Evolutionary conservation across 1,140 invertebrate genomes (phyloP).

Genomic region (Leptinotarsa texana): DNA sequence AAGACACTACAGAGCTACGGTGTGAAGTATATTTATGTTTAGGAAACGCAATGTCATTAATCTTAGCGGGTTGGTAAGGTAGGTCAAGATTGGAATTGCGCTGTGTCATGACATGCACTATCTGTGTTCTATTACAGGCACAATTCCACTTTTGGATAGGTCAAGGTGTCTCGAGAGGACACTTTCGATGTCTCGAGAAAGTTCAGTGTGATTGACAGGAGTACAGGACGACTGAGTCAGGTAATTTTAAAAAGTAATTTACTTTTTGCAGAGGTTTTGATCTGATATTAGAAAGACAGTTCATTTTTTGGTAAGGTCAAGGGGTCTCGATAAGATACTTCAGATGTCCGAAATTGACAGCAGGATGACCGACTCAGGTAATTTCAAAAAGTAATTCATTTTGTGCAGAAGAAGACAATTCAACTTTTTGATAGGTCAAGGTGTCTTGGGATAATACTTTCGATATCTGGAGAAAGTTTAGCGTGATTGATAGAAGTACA

Average conservation of each 20-base stretch:
- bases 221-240: too few species aligned
- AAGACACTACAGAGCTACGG: slow-evolving; percentile 7
- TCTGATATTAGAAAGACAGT: too few species aligned
- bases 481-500: too few species aligned
- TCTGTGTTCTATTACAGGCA: slow-evolving; percentile 12
- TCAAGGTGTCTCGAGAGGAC: slow-evolving; percentile 20
- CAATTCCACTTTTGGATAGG: slow-evolving; percentile 20
- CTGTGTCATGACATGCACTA: slow-evolving; percentile 30
- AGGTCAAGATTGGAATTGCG: slow-evolving; percentile 27
- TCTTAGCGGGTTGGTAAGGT: slow-evolving; percentile 23
- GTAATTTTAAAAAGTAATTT: too few species aligned
- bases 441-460: slow-evolving; percentile 1
- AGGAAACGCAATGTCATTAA: slow-evolving; percentile 33
- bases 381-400: too few species aligned
- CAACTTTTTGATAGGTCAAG: slow-evolving; percentile 19
- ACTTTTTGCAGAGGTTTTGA: too few species aligned
- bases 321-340: too few species aligned
- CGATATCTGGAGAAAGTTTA: slow-evolving; percentile 2
- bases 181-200: slow-evolving; percentile 15
- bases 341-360: too few species aligned
- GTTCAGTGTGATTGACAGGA: not conserved
- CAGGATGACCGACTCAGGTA: too few species aligned
- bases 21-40: slow-evolving; percentile 18
- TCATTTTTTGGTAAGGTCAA: too few species aligned
- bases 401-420: too few species aligned